These are phyloP conservation scores for Watsonalla cultraria DNA, from an alignment of 2,888 invertebrate species.

Conservation along the genomic window DNA sequence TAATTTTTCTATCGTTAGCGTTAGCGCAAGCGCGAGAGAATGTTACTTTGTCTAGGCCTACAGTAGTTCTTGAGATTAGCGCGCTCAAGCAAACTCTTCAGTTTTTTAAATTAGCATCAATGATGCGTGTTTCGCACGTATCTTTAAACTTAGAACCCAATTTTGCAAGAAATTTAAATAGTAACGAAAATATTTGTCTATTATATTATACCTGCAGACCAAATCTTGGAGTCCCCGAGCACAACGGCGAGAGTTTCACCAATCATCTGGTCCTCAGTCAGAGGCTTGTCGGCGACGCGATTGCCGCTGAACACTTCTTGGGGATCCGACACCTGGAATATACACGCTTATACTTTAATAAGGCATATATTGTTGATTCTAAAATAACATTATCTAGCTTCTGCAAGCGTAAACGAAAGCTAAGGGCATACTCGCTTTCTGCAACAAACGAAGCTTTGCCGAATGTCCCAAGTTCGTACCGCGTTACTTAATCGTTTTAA, in stretches of 20 bases:
- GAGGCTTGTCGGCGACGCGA: slow-evolving; percentile 90
- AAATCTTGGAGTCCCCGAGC: slow-evolving; percentile 93
- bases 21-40: too few species aligned
- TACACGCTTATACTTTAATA: background rate
- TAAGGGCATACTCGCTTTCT: too few species aligned
- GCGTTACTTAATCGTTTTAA: too few species aligned
- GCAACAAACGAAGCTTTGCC: too few species aligned
- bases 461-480: too few species aligned
- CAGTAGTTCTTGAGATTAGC: too few species aligned
- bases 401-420: background rate
- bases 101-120: too few species aligned
- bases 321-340: slow-evolving; percentile 87
- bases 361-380: background rate
- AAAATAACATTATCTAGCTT: background rate
- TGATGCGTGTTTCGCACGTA: too few species aligned
- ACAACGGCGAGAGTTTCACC: slow-evolving; percentile 95
- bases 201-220: slow-evolving; percentile 96
- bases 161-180: slow-evolving; percentile 73
- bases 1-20: too few species aligned
- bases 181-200: slow-evolving; percentile 66
- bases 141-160: too few species aligned
- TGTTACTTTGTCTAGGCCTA: too few species aligned
- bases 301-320: slow-evolving; percentile 94
- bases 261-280: slow-evolving; percentile 97
- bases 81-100: too few species aligned